Evolutionary conservation across 1,140 invertebrate genomes (phyloP), one percentile per base, ranked within the genome.

Genomic region (Diabrotica virgifera): DNA sequence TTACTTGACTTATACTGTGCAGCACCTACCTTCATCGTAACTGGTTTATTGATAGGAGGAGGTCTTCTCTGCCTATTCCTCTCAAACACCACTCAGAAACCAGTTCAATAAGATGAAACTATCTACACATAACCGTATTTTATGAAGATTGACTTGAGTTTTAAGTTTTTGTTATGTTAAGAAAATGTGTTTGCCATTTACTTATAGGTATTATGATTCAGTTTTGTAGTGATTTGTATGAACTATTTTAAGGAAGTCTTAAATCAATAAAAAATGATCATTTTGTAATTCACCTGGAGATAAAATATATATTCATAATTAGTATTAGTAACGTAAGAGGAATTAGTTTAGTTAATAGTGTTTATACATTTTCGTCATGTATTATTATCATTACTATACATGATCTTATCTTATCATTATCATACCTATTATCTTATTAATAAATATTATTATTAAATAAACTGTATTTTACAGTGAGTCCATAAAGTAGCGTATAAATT

Each of bases 11-110:
- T 87, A 73, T 92, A 90, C 76, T 94, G 91, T 80, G 90, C 91
- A 36, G 89, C 90, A 59, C 91, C 91, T 51, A 93, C 90, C 51
- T 93, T 93, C 78, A 92, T 94, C 56, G 90, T 94, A 11, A 91
- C 91, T 64, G 86, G 82, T 46, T 84, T 93, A 64, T 83, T 93
- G 59, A 90, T 91, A 68, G 86, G 90, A 72, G 91, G 91, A 75
- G 91, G 91, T 64, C 82, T 94, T 54, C 87, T 94, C 78, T 92
- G 91, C 79, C 83, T 94, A 73, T 87, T 91, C 81, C 81, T 94
- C 81, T 91, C 91, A 72, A 94, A 94, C 79, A 94, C 91, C 75
- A 93, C 91, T 10, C 84, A 90, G 60, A 89, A 89, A 79, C 90
- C 91, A 72, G 83, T 94, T 77, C 87, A 89, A 79, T 93, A 86